Base-by-base conservation (phyloP, 2,113 vertebrate species). In the Paramisgurnus dabryanus region DNA sequence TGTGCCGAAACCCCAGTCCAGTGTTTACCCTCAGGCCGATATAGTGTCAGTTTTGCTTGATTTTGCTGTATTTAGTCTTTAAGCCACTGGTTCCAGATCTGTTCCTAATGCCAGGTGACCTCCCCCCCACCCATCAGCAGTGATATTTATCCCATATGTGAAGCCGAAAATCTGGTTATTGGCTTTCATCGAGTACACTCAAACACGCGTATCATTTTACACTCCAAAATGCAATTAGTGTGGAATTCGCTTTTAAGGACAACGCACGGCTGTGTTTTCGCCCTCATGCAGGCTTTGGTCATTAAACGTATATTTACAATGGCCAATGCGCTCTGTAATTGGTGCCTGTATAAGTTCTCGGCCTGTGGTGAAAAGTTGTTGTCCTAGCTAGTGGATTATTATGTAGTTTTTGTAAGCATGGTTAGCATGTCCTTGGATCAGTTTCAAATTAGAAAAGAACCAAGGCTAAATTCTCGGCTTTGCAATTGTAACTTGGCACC, bases 181-280 rank as follows among this genome's bases (percentile, higher is more conserved):
- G 63, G 67, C 50, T 66, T 77, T 72, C 47, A 66, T 40, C n/a
- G n/a, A 11, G 22, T 9, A 65, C 47, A 53, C 34, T 61, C 34
- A 49, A 70, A 68, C 27, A 68, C 72, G 64, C 43, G 73, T 76
- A 76, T 84, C 11, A 27, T 84, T 85, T 86, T 82, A 84, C 73
- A 61, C 84, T 79, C 58, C 78, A 68, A 76, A 83, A 87, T 80
- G 86, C 88, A 89, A 86, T 88, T 86, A 85, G 84, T 40, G 61
- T 81, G 65, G 50, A 84, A 83, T 85, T 63, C 80, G 40, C 82
- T 82, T 69, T 61, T 63, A 86, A 63, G 83, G 80, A 80, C 17
- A 27, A 76, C 12, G 61, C 50, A 57, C 71, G 49, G 70, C 80
- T 66, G 80, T 71, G 82, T 78, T 60, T 80, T 45, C 50, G 53